Evolutionary conservation across 2,888 invertebrate genomes (phyloP), one percentile per base, ranked within the genome.

Genomic region (Thereva nobilitata): DNA sequence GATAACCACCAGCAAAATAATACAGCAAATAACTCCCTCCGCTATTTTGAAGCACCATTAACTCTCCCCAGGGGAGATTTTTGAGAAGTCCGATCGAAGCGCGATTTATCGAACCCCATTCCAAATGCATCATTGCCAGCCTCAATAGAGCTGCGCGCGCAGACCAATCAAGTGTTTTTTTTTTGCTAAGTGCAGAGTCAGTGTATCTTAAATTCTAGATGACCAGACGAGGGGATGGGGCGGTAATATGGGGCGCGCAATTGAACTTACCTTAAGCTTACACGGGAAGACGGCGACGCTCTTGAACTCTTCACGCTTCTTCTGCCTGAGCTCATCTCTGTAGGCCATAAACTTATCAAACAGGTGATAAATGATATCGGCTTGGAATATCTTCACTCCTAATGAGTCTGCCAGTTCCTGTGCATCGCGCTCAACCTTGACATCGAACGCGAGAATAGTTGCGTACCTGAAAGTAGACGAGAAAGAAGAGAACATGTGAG

Each of bases 351-450:
- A 99, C 80, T 93, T 92, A 82, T 99, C 99, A 83, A 98, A 98
- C 77, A 99, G 85, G 83, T 99, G 99, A 83, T 99, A 99, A 78
- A 99, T 99, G 79, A 99, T 99, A 83, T 99, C 97, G 5, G 99
- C 99, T 71, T 93, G 89, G 87, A 99, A 99, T 79, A 99, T 95
- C 83, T 91, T 93, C 64, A 97, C 95, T 66, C 94, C 94, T 69
- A 97, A 81, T 67, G 88, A 87, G 79, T 99, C 98, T 0, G 99
- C 99, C 81, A 98, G 83, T 76, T 97, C 97, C 83, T 99, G 98
- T 2, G 98, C 99, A 78, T 99, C 99, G 68, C 93, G 87, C 79
- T 99, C 99, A 66, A 98, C 89, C 84, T 96, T 97, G 23, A 99
- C 99, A 82, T 99, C 99, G 79, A 99, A 99, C n/a, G 99, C 99